phyloP scores from a whole-genome alignment of 2,797 vertebrate genomes.

The Darevskia nairensis region DNA sequence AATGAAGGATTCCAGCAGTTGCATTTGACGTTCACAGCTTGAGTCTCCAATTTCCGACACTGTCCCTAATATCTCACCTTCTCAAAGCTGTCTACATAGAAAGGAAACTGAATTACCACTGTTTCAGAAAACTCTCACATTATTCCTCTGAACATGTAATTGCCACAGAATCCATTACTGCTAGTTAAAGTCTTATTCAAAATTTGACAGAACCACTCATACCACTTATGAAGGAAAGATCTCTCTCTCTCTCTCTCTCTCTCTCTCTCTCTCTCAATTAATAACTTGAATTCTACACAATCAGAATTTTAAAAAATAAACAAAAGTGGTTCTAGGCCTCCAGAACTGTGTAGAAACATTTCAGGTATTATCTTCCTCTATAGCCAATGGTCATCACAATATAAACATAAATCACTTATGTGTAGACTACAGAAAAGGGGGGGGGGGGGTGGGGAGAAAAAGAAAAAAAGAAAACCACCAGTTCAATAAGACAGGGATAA shows the following conservation, averaged over 20 bases:
- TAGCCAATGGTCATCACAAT: too few relatives aligned
- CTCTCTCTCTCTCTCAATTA: neutral
- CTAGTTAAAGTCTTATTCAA: neutral
- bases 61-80: conserved; percentile 22
- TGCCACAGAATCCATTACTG: neutral
- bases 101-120: neutral
- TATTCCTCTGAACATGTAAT: conserved; percentile 7
- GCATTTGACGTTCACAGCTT: conserved; percentile 22
- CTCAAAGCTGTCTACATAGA: neutral
- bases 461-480: too few relatives aligned
- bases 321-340: neutral
- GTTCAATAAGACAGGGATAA: too few relatives aligned
- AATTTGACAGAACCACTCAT: neutral
- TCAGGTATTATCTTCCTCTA: too few relatives aligned
- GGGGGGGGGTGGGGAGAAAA: accelerated
- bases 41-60: conserved; percentile 14
- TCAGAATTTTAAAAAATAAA: neutral
- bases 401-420: too few relatives aligned
- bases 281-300: neutral
- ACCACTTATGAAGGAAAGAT: neutral
- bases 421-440: too few relatives aligned
- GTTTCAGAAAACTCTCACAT: conserved; percentile 8
- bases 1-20: conserved; percentile 25
- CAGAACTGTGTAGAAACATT: neutral
- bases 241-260: neutral